phyloP scores from a whole-genome alignment of 2,113 vertebrate species.

The Athene cunicularia region DNA sequence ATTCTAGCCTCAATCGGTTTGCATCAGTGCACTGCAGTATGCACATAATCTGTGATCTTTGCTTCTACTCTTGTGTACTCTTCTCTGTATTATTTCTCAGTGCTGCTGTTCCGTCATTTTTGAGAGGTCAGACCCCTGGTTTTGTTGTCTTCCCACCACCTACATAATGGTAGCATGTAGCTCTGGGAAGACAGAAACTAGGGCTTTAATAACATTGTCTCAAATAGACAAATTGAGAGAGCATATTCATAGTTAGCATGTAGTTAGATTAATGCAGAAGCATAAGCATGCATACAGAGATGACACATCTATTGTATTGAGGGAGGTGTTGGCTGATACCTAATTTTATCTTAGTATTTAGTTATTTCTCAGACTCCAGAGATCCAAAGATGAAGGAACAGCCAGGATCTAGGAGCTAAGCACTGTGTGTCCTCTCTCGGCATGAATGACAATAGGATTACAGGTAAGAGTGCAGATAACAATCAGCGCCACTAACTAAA shows the following conservation, averaged over 20 bases:
- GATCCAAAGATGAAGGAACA: not conserved
- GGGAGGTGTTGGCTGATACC: not conserved
- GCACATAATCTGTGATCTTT: not conserved
- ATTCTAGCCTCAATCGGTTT: not conserved
- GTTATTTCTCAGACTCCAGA: not conserved
- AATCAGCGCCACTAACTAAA: not conserved
- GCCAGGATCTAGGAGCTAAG: not conserved
- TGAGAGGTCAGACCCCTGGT: not conserved
- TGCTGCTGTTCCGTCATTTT: not conserved
- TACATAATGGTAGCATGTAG: not conserved
- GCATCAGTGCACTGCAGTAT: not conserved
- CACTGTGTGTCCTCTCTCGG: fast-evolving
- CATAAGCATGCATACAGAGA: fast-evolving
- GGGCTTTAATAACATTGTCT: not conserved
- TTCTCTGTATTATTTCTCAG: not conserved
- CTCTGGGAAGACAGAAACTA: not conserved
- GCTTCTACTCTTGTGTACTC: not conserved
- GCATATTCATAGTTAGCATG: not conserved
- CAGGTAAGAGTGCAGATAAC: not conserved
- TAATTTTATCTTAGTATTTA: not conserved
- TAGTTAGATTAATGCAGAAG: not conserved
- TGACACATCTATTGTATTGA: not conserved
- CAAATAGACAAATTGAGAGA: not conserved
- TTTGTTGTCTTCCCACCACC: not conserved
- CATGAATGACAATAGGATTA: not conserved